Evolutionary conservation across 2,113 vertebrate genomes (phyloP).

Genomic region (Speoplatyrhinus poulsoni): DNA sequence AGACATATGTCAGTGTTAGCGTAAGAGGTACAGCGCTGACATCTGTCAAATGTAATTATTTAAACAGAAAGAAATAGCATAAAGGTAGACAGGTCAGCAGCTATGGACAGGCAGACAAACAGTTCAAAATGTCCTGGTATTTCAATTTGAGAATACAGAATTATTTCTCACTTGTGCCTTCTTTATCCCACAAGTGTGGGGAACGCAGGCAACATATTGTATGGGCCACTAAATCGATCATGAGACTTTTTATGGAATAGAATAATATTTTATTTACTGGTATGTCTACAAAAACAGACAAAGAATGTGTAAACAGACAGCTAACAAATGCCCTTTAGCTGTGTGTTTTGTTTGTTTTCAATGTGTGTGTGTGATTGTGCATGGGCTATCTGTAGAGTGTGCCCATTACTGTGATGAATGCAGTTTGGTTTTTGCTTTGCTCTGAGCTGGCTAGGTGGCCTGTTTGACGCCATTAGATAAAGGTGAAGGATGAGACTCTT

Average conservation of each 20-base stretch:
- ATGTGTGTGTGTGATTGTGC: too few species aligned
- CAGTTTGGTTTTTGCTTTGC: neutral
- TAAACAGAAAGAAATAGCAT: neutral
- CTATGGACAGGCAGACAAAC: constrained; percentile 22
- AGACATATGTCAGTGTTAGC: constrained; percentile 44
- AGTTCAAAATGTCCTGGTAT: constrained; percentile 38
- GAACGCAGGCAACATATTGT: neutral
- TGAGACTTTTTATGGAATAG: neutral
- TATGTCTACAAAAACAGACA: too few species aligned
- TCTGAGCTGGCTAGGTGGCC: neutral
- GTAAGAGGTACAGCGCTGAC: constrained; percentile 11
- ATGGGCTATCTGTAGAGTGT: too few species aligned
- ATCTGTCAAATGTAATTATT: neutral
- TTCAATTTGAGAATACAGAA: constrained; percentile 15
- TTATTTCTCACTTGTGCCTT: constrained; percentile 1
- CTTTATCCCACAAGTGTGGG: constrained; percentile 18
- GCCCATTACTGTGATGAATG: neutral
- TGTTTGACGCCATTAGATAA: neutral
- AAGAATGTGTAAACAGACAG: too few species aligned
- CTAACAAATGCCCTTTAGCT: too few species aligned
- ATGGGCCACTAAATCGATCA: constrained; percentile 15
- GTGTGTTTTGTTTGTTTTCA: too few species aligned
- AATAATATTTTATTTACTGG: neutral
- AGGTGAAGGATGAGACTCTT: neutral
- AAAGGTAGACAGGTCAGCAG: constrained; percentile 8